Base-by-base conservation (phyloP, 1,140 invertebrate genomes). In the Lepidurus couesii region DNA sequence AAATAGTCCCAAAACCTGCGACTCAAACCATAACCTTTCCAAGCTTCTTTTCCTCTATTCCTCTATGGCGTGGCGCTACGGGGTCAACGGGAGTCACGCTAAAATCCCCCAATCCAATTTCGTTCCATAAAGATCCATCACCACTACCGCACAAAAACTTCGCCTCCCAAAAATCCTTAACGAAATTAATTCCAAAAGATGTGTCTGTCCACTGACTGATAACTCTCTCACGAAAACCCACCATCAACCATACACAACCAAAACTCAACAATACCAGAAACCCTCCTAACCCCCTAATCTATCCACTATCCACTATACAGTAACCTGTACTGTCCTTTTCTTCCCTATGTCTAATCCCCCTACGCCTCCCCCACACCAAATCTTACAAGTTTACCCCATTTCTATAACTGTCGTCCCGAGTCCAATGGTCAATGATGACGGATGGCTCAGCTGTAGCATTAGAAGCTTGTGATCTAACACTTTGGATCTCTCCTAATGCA, bases 391-490 rank as follows among this genome's bases (percentile, higher is more conserved):
- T 21, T 65, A 65, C 53, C 53, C 53, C 21, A 65, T 65, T 65
- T 65, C 53, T 65, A 65, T 9, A 21, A 65, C 53, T 65, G 53
- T 65, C 53, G 53, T 65, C 16, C 1, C 53, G 53, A 65, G 4
- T 13, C 53, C 16, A 21, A 65, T 65, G 53, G 53, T 65, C 53
- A 65, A 65, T 65, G 53, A 65, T 65, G 53, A 65, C 53, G 53
- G 53, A 65, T 65, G 53, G 53, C 53, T 65, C 53, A 21, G 21
- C 53, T 65, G 53, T 65, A 65, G 53, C 53, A 65, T 65, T 65
- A 65, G 53, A 65, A 65, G 53, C 53, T 65, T 65, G 53, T 65
- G 53, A 65, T 65, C 53, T 65, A 65, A 65, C 53, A 65, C 53
- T 65, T 65, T 16, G 53, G 53, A 21, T 13, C 53, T 65, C 53